Evolutionary conservation across 2,113 vertebrate species (phyloP), one percentile per base, ranked within the genome.

Genomic region (Corythaixoides concolor): DNA sequence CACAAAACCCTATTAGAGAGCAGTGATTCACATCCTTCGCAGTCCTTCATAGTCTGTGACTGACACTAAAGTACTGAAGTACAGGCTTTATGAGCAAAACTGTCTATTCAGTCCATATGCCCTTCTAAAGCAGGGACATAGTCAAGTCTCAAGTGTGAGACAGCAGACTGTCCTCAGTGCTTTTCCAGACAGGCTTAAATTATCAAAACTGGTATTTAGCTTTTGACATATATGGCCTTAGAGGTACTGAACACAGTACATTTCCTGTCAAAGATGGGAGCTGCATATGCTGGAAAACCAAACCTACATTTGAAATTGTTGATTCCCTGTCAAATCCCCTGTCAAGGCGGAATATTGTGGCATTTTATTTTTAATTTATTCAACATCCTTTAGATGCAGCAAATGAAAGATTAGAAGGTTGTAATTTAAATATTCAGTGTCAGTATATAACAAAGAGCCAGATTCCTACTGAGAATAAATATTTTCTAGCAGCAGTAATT

Each of bases 281-380:
- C 73, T 75, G 39, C 45, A 56, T 45, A 59, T 50, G 26, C 60
- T 72, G 23, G 43, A 82, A 96, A 93, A 91, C 10, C 28, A 93
- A 69, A 37, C 18, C 47, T 49, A 39, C 33, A 32, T 70, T 89
- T 21, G 37, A 95, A 95, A 91, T 90, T 5, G 26, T 28, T 68
- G 50, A 73, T 90, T 93, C 58, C 72, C 76, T 94, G 49, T 88
- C 88, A 85, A 37, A 73, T 63, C 12, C 53, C 39, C n/a, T 67
- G 24, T 75, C 83, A 73, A 60, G 39, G 21, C 6, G 1, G 30
- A 96, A 85, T 82, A 86, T 26, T 84, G 27, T 86, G 76, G 58
- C 10, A 68, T 90, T 95, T 90, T 83, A 55, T 75, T 94, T 96
- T 94, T 94, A 95, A 88, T 94, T 85, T 92, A 83, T 95, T 87